Evolutionary conservation across 1,140 invertebrate species (phyloP).

Genomic region (Bombus balteatus): DNA sequence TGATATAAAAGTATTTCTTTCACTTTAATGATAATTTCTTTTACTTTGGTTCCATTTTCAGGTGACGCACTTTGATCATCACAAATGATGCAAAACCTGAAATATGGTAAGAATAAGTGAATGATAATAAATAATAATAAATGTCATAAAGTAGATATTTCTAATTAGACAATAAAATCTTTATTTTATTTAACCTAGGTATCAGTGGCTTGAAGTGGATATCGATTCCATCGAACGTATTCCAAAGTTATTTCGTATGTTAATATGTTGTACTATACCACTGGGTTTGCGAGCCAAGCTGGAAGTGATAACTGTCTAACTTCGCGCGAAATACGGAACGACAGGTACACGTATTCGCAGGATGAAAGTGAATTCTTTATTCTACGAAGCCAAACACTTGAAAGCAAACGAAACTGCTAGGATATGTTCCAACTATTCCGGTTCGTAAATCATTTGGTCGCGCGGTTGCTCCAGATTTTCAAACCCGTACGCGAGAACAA

Average conservation of each 20-base stretch:
- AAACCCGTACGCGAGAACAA: neutral
- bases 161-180: too few relatives aligned
- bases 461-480: slow-evolving; percentile 58
- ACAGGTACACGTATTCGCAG: neutral
- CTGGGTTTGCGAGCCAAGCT: neutral
- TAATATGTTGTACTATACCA: neutral
- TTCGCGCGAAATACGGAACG: slow-evolving; percentile 32
- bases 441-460: slow-evolving; percentile 53
- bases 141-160: too few relatives aligned
- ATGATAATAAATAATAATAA: too few relatives aligned
- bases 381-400: neutral
- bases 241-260: too few relatives aligned
- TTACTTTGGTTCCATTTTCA: too few relatives aligned
- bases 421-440: slow-evolving; percentile 32
- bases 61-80: too few relatives aligned
- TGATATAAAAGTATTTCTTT: neutral
- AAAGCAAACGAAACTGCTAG: neutral
- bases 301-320: slow-evolving; percentile 44
- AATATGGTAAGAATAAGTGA: too few relatives aligned
- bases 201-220: too few relatives aligned
- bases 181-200: too few relatives aligned
- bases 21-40: too few relatives aligned
- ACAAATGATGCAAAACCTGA: too few relatives aligned
- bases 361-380: slow-evolving; percentile 64
- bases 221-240: too few relatives aligned